Percentiles rank a stretch among this genome's conserved stretches.
Conservation (phyloP, 2,113 vertebrate species). For the Ammodytes marinus region DNA sequence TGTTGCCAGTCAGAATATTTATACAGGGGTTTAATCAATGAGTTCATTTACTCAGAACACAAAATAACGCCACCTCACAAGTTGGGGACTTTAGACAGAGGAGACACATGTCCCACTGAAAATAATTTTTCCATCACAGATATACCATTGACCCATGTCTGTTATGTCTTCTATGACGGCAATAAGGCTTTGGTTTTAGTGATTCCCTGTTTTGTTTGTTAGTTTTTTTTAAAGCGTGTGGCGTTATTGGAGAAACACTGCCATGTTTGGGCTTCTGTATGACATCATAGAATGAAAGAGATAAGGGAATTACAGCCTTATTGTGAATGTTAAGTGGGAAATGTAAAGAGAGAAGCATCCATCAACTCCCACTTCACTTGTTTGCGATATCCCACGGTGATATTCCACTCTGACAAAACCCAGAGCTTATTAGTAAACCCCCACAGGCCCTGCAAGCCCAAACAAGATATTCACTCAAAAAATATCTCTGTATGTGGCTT, state of each 20-base stretch:
- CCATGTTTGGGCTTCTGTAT: background rate
- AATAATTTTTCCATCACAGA: too few species aligned
- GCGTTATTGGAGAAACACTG: background rate
- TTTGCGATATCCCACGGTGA: slow-evolving; percentile 17
- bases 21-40: too few species aligned
- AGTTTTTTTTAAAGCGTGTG: background rate
- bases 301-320: background rate
- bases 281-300: background rate
- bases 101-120: too few species aligned
- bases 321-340: slow-evolving; percentile 42
- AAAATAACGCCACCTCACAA: too few species aligned
- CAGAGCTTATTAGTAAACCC: background rate
- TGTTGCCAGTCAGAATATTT: too few species aligned
- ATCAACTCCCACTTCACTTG: slow-evolving; percentile 5
- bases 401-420: slow-evolving; percentile 18
- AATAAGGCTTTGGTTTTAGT: background rate
- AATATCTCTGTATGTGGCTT: background rate
- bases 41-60: too few species aligned
- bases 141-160: background rate
- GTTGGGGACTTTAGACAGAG: too few species aligned
- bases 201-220: slow-evolving; percentile 13
- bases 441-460: background rate
- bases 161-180: background rate
- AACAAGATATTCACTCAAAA: slow-evolving; percentile 15
- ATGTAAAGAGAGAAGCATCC: background rate